These are phyloP conservation scores for Zootoca vivipara DNA, from an alignment of 2,113 vertebrate genomes.

Conservation along the genomic window DNA sequence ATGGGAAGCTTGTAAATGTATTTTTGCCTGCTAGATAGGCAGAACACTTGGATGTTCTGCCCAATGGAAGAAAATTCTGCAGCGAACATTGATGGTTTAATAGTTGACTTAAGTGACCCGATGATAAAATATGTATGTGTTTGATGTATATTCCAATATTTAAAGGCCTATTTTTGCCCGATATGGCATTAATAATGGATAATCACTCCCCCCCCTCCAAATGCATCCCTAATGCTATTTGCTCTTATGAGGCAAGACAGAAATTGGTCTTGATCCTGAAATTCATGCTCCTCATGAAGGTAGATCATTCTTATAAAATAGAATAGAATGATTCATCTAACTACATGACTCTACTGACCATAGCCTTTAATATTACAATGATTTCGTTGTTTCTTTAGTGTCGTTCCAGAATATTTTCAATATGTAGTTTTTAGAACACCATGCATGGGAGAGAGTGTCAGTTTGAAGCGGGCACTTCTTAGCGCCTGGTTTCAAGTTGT, in stretches of 20 bases:
- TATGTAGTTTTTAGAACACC: constrained; percentile 37
- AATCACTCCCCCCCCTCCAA: constrained; percentile 32
- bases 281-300: neutral
- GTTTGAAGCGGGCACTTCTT: neutral
- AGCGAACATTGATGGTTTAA: constrained; percentile 55
- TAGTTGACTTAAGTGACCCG: constrained; percentile 53
- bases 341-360: neutral
- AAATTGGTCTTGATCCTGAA: constrained; percentile 7
- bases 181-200: constrained; percentile 53
- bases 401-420: constrained; percentile 53
- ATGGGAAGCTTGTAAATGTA: constrained; percentile 36
- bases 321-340: neutral
- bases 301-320: neutral
- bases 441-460: neutral
- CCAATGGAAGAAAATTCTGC: constrained; percentile 66
- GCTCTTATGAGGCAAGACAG: constrained; percentile 14
- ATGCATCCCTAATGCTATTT: constrained; percentile 49
- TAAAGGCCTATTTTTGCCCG: constrained; percentile 17
- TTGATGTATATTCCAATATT: constrained; percentile 53
- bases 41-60: constrained; percentile 64
- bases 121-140: constrained; percentile 67
- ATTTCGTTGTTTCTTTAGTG: constrained; percentile 45
- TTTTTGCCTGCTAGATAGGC: constrained; percentile 58
- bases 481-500: neutral
- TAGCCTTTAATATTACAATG: neutral